Base-by-base conservation (phyloP, 2,797 vertebrate species). In the Ispidina lecontei region DNA sequence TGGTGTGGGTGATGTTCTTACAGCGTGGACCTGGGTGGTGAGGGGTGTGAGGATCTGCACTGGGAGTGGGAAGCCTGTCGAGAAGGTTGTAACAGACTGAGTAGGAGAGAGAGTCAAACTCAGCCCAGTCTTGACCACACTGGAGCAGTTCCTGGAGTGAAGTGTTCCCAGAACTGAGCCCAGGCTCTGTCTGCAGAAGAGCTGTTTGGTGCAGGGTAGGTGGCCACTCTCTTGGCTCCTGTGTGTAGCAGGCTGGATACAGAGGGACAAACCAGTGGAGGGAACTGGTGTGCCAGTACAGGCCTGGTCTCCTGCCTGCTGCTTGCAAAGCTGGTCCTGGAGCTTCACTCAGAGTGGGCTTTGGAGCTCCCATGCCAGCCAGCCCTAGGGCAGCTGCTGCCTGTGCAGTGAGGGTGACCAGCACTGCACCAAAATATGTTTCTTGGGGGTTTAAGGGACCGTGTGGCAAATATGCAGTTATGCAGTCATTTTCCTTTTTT, bases 251-350 rank as follows among this genome's bases (percentile, higher is more conserved):
- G 65, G 31, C 16, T n/a, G 18, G 46, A 4, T 35, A 26, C 39
- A 1, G 41, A 33, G 29, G 29, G 52, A 28, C 7, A 9, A 17
- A 10, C 37, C 51, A 3, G 35, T 0, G 1, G 29, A 28, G 60
- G 62, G 76, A 65, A 1, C 9, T 54, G 14, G 4, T 43, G 8
- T 58, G 55, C 59, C 26, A 3, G 7, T 35, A 8, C 0, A 2
- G 72, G 25, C 54, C 14, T 23, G 33, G 4, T 35, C 33, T 6
- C 18, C 6, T 18, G 6, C 29, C 23, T 65, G 55, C 5, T 8
- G 35, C 51, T 21, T 33, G 51, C 9, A 28, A 12, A 75, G 31
- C 67, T 78, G 35, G 23, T 59, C 54, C 67, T 72, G 52, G 31
- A 43, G 70, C 43, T 49, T 60, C 31, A 3, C n/a, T 10, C 13